These are phyloP conservation scores for Anolis sagrei DNA, from an alignment of 2,113 vertebrate genomes.

Conservation along the genomic window DNA sequence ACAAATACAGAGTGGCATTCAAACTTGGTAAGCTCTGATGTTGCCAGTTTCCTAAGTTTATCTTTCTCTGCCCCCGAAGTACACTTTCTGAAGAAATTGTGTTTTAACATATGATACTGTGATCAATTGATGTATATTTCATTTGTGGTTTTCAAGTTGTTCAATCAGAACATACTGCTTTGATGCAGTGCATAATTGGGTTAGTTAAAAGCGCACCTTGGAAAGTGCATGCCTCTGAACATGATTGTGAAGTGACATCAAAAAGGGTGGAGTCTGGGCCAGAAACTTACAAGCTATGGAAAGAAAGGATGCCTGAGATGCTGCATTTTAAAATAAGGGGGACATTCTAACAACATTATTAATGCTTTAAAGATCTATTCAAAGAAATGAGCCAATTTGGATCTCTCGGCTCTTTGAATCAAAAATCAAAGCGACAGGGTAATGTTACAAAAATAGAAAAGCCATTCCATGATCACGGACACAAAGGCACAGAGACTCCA, in stretches of 20 bases:
- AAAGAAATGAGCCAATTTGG: background rate
- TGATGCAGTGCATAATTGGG: conserved; percentile 61
- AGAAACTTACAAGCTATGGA: conserved; percentile 49
- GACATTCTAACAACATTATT: conserved; percentile 40
- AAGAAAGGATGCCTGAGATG: conserved; percentile 52
- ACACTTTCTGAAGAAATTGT: conserved; percentile 59
- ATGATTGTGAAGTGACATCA: conserved; percentile 61
- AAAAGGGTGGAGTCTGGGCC: conserved; percentile 40
- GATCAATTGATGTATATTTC: conserved; percentile 71
- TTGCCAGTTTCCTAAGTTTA: conserved; percentile 1
- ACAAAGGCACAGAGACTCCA: background rate
- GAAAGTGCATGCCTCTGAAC: conserved; percentile 58
- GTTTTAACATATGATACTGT: conserved; percentile 60
- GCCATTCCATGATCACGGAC: background rate
- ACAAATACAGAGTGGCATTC: background rate
- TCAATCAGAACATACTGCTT: conserved; percentile 58
- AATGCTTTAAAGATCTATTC: conserved; percentile 43
- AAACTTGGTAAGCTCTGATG: conserved; percentile 27
- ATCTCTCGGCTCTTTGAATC: conserved; percentile 24
- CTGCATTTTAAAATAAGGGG: conserved; percentile 20
- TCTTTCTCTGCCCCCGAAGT: conserved; percentile 44
- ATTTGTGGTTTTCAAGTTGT: conserved; percentile 72
- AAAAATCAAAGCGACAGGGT: background rate
- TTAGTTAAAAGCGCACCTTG: conserved; percentile 55
- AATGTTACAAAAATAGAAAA: conserved; percentile 35